phyloP scores from a whole-genome alignment of 1,140 invertebrate genomes.

The Eriocheir sinensis region DNA sequence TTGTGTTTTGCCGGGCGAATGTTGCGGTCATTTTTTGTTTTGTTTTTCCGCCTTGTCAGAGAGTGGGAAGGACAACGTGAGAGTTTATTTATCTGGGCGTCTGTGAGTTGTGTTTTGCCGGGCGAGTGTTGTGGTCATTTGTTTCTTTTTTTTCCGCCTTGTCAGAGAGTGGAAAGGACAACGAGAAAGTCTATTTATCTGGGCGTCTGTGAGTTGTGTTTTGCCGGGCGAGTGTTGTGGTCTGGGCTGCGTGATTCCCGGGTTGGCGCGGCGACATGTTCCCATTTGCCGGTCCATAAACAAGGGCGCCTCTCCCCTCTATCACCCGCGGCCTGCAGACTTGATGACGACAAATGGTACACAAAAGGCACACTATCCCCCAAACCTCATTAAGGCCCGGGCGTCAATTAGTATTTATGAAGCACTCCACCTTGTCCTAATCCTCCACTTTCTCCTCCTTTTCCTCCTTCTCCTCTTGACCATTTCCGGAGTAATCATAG shows the following conservation, averaged over 20 bases:
- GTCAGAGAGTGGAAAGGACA: too few species aligned
- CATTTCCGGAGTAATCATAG: background rate
- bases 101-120: too few species aligned
- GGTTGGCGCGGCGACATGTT: background rate
- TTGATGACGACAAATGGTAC: background rate
- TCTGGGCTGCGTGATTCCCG: background rate
- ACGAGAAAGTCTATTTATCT: too few species aligned
- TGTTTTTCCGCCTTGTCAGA: too few species aligned
- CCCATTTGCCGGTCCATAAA: background rate
- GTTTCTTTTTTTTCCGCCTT: too few species aligned
- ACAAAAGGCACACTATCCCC: background rate
- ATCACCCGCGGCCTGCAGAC: background rate
- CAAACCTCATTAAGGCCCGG: background rate
- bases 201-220: background rate
- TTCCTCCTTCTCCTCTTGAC: background rate
- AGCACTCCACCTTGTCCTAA: background rate
- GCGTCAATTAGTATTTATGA: background rate
- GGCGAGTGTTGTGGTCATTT: too few species aligned
- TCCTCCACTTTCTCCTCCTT: background rate
- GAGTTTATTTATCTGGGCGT: too few species aligned
- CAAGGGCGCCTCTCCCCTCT: too few species aligned
- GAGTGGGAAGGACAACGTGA: too few species aligned
- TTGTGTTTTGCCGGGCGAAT: too few species aligned
- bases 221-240: background rate
- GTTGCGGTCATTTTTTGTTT: too few species aligned